A percentile compares a stretch with the other conserved stretches of the same genome.
phyloP scores from a whole-genome alignment of 2,797 vertebrate genomes.

The Sandelia bainsii region DNA sequence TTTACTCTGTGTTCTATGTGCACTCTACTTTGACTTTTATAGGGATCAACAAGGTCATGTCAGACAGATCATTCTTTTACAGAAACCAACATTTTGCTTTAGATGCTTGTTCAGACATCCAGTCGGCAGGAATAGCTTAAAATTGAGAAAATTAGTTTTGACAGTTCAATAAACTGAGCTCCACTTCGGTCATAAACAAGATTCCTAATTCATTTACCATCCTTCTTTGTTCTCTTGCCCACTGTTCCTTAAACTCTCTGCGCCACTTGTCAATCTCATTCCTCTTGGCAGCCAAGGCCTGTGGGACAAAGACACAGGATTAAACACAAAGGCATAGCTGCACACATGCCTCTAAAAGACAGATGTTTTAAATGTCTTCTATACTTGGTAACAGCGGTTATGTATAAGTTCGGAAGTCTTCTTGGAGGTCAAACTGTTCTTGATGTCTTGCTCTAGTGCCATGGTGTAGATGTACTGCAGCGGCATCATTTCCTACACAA shows the following conservation, averaged over 20 bases:
- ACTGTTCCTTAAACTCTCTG: slow-evolving; percentile 96
- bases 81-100: slow-evolving; percentile 14
- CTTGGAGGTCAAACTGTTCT: slow-evolving; percentile 76
- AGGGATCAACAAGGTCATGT: background rate
- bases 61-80: background rate
- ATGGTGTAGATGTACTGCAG: slow-evolving; percentile 89
- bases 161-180: slow-evolving; percentile 24
- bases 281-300: slow-evolving; percentile 91
- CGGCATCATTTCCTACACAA: slow-evolving; percentile 89
- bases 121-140: slow-evolving; percentile 2
- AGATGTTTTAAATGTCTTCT: background rate
- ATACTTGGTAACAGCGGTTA: slow-evolving; percentile 92
- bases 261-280: slow-evolving; percentile 96
- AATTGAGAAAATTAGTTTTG: slow-evolving; percentile 17
- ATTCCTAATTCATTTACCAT: slow-evolving; percentile 85
- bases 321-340: slow-evolving; percentile 15
- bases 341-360: slow-evolving; percentile 5
- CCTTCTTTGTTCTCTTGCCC: slow-evolving; percentile 89
- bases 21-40: slow-evolving; percentile 5
- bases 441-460: slow-evolving; percentile 91
- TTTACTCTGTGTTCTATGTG: background rate
- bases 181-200: background rate
- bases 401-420: slow-evolving; percentile 86
- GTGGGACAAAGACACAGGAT: slow-evolving; percentile 43
- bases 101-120: slow-evolving; percentile 12